These are phyloP conservation scores for Drosophila kikkawai DNA, from an alignment of 1,140 invertebrate species.

Conservation along the genomic window DNA sequence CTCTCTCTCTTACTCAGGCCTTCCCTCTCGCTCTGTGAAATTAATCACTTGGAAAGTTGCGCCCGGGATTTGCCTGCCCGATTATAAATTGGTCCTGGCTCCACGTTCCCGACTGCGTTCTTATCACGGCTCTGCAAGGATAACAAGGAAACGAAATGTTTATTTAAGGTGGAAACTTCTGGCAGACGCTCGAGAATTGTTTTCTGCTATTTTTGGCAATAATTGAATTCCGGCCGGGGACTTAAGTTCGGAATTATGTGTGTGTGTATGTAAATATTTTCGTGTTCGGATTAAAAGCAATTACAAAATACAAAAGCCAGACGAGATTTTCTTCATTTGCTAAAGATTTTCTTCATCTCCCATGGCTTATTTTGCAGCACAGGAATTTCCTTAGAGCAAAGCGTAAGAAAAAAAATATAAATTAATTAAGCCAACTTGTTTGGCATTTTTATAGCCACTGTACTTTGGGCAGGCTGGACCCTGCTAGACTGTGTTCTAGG, in stretches of 20 bases:
- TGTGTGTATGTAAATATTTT: constrained; percentile 22
- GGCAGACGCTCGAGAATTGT: constrained; percentile 34
- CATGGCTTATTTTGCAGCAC: constrained; percentile 42
- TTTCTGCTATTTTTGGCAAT: constrained; percentile 60
- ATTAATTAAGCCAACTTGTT: constrained; percentile 55
- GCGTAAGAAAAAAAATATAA: constrained; percentile 6
- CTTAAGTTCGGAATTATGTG: constrained; percentile 39
- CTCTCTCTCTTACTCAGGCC: neutral
- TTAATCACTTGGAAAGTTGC: constrained; percentile 79
- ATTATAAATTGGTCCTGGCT: constrained; percentile 62
- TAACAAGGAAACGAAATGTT: constrained; percentile 37
- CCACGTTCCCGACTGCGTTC: constrained; percentile 20
- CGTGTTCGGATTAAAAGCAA: constrained; percentile 46
- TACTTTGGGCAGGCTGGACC: neutral
- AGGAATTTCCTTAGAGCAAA: constrained; percentile 2
- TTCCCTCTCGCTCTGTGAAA: constrained; percentile 42
- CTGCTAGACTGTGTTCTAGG: neutral
- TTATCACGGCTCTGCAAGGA: constrained; percentile 61
- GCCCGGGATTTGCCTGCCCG: constrained; percentile 61
- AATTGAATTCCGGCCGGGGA: constrained; percentile 52
- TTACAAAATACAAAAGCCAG: constrained; percentile 43
- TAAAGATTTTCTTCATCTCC: constrained; percentile 3
- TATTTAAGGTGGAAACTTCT: constrained; percentile 41
- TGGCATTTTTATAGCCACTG: constrained; percentile 27
- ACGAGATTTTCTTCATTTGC: constrained; percentile 22